Evolutionary conservation across 2,888 invertebrate species (phyloP).

Genomic region (Amitus sp.): DNA sequence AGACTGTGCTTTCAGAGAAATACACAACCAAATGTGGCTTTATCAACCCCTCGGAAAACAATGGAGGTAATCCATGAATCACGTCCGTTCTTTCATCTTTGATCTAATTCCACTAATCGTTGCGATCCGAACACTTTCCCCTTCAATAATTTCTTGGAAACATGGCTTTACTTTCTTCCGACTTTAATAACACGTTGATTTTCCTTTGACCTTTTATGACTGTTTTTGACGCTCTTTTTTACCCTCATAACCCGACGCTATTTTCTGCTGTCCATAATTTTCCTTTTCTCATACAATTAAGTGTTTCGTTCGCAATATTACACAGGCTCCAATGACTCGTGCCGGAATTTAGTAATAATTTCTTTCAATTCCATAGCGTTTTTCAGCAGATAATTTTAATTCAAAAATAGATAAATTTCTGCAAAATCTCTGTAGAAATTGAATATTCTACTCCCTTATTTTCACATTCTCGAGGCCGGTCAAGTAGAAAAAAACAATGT

Average conservation of each 20-base stretch:
- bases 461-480: neutral
- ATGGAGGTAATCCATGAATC: slow-evolving; percentile 35
- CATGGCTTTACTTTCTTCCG: neutral
- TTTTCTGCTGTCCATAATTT: neutral
- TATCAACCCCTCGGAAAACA: slow-evolving; percentile 34
- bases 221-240: slow-evolving; percentile 2
- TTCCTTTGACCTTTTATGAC: neutral
- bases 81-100: slow-evolving; percentile 21
- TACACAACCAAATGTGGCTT: slow-evolving; percentile 31
- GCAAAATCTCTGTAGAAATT: no score
- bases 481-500: no score
- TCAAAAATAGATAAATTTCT: no score
- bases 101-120: slow-evolving; percentile 1
- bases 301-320: no score
- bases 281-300: no score
- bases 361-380: no score
- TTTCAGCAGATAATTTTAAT: no score
- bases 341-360: neutral
- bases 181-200: slow-evolving; percentile 3
- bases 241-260: neutral
- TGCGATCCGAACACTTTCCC: slow-evolving; percentile 1
- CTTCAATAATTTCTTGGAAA: neutral
- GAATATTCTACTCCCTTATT: neutral
- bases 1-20: slow-evolving; percentile 33
- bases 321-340: neutral